These are phyloP conservation scores for Tenodera sinensis DNA, from an alignment of 2,888 invertebrate genomes.

Conservation along the genomic window DNA sequence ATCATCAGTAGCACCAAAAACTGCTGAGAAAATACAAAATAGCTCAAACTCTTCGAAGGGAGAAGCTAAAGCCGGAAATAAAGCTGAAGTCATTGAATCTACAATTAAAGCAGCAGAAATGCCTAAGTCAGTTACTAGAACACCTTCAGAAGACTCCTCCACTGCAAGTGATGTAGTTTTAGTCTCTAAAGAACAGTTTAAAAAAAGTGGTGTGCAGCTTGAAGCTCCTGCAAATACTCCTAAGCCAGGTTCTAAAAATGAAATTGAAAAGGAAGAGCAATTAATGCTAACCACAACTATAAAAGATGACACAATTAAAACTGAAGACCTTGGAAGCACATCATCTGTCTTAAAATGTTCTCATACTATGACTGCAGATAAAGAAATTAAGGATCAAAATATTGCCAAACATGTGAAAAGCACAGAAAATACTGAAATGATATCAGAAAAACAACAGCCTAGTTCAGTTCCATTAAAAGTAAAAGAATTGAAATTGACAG, in stretches of 20 bases:
- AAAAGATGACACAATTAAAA: background rate
- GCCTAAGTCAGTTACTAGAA: background rate
- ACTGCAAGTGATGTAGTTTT: background rate
- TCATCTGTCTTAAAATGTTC: background rate
- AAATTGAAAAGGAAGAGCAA: background rate
- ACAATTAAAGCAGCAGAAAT: background rate
- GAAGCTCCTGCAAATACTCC: background rate
- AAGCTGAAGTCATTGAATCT: background rate
- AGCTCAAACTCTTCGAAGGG: too few species aligned
- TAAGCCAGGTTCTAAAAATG: background rate
- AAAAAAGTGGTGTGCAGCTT: background rate
- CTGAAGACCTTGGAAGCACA: background rate
- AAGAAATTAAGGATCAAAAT: background rate
- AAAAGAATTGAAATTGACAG: too few species aligned
- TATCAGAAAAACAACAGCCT: background rate
- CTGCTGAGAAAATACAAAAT: too few species aligned
- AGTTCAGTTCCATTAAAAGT: too few species aligned
- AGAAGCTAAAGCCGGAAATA: too few species aligned
- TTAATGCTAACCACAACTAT: background rate
- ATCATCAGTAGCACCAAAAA: too few species aligned
- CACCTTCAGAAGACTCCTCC: background rate
- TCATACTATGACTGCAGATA: background rate
- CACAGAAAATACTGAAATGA: background rate
- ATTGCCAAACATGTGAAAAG: background rate
- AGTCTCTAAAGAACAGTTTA: background rate